A percentile compares a stretch with the other conserved stretches of the same genome.
These are phyloP conservation scores for Gallinago undulata DNA, from an alignment of 2,113 vertebrate species.

Conservation along the genomic window DNA sequence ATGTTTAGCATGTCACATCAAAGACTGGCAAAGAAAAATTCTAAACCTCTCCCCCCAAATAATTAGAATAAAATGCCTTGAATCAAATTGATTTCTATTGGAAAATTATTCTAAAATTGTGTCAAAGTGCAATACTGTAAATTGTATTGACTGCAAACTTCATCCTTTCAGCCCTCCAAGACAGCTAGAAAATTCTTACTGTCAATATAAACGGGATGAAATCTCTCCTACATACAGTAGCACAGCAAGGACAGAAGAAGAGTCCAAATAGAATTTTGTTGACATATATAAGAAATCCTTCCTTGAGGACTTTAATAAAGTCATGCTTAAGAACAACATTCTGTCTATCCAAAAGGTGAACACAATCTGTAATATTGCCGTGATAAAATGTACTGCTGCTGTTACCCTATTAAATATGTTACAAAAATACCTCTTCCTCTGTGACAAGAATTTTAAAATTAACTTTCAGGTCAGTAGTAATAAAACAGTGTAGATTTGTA, in stretches of 20 bases:
- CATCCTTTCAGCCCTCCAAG: not conserved
- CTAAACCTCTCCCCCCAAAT: rapidly evolving
- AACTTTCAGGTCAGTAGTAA: not conserved
- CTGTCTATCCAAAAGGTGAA: not conserved
- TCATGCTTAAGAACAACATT: not conserved
- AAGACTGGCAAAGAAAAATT: not conserved
- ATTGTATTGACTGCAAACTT: not conserved
- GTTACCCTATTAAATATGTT: not conserved
- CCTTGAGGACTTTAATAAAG: not conserved
- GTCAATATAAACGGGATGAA: not conserved
- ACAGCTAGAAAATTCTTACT: not conserved
- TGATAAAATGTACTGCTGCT: not conserved
- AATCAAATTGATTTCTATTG: not conserved
- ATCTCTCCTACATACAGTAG: not conserved
- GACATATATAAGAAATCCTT: not conserved
- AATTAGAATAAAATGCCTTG: not conserved
- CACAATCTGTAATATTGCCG: not conserved
- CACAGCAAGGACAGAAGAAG: not conserved
- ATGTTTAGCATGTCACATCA: not conserved
- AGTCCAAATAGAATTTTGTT: not conserved
- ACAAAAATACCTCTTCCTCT: not conserved
- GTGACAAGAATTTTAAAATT: not conserved
- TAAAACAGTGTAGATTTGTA: not conserved
- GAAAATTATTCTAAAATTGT: not conserved
- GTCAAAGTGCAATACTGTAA: not conserved